Conservation (phyloP, 53 echinoderm and acorn worm species). For the Echinometra lucunter region DNA sequence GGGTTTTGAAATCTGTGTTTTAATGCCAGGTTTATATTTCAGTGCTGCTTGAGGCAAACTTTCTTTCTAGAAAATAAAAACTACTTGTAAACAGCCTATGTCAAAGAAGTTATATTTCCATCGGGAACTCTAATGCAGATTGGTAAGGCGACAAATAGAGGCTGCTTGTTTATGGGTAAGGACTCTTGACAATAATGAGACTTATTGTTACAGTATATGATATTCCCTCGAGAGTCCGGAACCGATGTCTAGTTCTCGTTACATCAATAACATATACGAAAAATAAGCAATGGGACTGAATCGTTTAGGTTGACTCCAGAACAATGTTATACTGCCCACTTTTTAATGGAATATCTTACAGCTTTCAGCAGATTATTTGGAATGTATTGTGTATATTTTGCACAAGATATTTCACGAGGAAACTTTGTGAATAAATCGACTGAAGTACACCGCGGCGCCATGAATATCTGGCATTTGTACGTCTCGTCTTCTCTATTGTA, state of each 20-base stretch:
- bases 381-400: too few species aligned
- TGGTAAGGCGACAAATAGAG: background rate
- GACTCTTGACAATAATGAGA: background rate
- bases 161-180: background rate
- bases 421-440: too few species aligned
- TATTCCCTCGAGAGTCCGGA: background rate
- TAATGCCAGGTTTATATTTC: background rate
- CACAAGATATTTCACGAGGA: too few species aligned
- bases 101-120: background rate
- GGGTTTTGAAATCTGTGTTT: background rate
- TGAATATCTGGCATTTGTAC: too few species aligned
- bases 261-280: background rate
- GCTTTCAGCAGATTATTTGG: too few species aligned
- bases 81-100: background rate
- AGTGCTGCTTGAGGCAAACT: background rate
- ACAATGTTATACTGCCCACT: background rate
- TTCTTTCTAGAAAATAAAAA: background rate
- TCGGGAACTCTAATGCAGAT: slow-evolving; percentile 22
- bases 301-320: background rate
- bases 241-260: background rate
- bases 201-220: background rate
- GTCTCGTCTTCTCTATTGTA: too few species aligned
- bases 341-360: background rate
- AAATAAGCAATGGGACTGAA: background rate
- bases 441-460: too few species aligned